Evolutionary conservation across 2,797 vertebrate species (phyloP), one percentile per base, ranked within the genome.

Genomic region (Sciurus carolinensis): DNA sequence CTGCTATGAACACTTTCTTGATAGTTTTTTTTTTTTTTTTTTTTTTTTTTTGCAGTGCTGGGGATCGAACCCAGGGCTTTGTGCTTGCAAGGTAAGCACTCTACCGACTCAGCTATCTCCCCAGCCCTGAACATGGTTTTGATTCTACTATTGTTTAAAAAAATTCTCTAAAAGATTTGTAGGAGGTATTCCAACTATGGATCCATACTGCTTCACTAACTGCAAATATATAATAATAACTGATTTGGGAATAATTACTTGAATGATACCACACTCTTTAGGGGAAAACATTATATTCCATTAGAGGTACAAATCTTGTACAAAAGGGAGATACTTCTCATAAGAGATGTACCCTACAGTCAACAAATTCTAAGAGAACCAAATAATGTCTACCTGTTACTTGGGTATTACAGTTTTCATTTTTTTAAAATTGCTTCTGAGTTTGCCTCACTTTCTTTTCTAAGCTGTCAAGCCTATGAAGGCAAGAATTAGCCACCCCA

Each of bases 121-220:
- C 39, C 39, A 39, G 39, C 39, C 39, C 39, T 33, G 66, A 47
- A 64, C 18, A 57, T 14, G 52, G 88, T 93, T 95, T 69, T 50
- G 83, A 71, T 42, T 50, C 42, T 36, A 75, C 28, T 50, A 95
- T 8, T 72, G 93, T 82, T 54, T 66, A 44, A 80, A 94, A 87
- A 22, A 81, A 22, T 7, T 91, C 79, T 80, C 20, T 57, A 64
- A n/a, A 67, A 84, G 33, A 83, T 72, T 0, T 79, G 15, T 39
- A 77, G 52, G 33, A 81, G 47, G 80, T 64, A 12, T 67, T 87
- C 47, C 93, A 91, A 93, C 28, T 18, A 66, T 42, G 62, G 57
- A 22, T 12, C 94, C 33, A 26, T 69, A 42, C 9, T 17, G n/a
- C 6, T 59, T 87, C 24, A 86, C 7, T 66, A 57, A 44, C 85